Conservation (phyloP, 2,888 invertebrate species). For the Bombyx huttoni region DNA sequence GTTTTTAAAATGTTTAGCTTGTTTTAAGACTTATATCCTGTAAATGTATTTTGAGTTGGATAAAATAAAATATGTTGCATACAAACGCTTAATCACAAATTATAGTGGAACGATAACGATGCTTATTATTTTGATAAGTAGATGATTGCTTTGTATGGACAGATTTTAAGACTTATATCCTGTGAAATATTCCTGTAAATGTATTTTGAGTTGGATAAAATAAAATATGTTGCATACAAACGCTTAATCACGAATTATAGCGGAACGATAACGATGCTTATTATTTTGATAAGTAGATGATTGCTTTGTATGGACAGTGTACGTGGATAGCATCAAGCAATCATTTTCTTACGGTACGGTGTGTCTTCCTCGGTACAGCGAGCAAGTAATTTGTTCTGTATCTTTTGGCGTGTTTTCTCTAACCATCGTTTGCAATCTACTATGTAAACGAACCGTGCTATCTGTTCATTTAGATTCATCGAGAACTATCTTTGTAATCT, state of each 20-base stretch:
- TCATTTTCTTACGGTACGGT: constrained; percentile 33
- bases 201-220: neutral
- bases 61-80: neutral
- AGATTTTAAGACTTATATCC: too few relatives aligned
- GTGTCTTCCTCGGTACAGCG: constrained; percentile 46
- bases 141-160: constrained; percentile 18
- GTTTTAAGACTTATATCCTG: neutral
- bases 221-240: neutral
- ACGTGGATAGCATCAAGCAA: constrained; percentile 22
- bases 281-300: constrained; percentile 15
- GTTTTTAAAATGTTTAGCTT: neutral
- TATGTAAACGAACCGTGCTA: constrained; percentile 15
- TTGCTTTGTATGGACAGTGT: constrained; percentile 18
- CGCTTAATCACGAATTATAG: neutral
- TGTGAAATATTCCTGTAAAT: neutral
- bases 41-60: neutral
- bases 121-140: constrained; percentile 12
- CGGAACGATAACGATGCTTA: constrained; percentile 2
- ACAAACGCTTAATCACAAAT: neutral
- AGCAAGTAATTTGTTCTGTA: constrained; percentile 46
- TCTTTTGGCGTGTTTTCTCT: constrained; percentile 42
- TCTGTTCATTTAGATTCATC: neutral
- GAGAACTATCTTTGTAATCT: neutral
- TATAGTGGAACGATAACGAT: neutral
- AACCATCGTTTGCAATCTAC: constrained; percentile 26